A percentile compares a stretch with the other conserved stretches of the same genome.
phyloP scores from a whole-genome alignment of 2,113 vertebrate genomes.

The Cairina moschata region DNA sequence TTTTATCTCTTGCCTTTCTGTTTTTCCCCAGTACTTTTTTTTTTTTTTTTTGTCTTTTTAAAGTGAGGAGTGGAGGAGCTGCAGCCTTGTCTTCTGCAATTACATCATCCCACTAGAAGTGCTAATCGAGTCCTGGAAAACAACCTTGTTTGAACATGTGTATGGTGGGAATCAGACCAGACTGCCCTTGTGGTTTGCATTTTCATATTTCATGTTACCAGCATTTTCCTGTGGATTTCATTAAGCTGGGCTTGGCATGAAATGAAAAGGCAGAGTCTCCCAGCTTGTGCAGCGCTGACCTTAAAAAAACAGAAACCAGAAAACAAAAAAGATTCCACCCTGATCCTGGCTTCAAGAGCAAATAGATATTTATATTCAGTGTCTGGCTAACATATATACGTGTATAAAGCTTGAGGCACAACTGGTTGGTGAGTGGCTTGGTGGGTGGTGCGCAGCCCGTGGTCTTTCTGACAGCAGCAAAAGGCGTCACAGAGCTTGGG shows the following conservation, averaged over 20 bases:
- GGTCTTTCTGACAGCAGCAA: not conserved
- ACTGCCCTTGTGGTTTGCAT: slow-evolving; percentile 46
- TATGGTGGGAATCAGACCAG: slow-evolving; percentile 42
- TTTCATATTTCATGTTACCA: slow-evolving; percentile 55
- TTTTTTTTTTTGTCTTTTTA: not conserved
- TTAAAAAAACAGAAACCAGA: not conserved
- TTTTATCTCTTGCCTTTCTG: not conserved
- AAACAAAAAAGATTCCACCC: not conserved
- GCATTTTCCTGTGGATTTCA: slow-evolving; percentile 56
- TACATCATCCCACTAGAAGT: slow-evolving; percentile 32
- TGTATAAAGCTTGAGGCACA: accelerated
- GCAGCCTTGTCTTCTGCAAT: not conserved
- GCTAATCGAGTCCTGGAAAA: slow-evolving; percentile 36
- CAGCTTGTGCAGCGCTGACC: not conserved
- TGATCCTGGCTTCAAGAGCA: not conserved
- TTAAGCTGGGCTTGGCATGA: slow-evolving; percentile 40
- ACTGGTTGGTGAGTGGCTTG: not conserved
- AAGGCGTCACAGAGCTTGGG: not conserved
- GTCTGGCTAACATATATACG: not conserved
- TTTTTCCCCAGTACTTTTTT: not conserved
- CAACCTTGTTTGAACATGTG: slow-evolving; percentile 44
- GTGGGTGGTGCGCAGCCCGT: not conserved
- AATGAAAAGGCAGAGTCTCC: slow-evolving; percentile 46
- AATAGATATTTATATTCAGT: not conserved
- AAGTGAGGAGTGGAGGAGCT: not conserved